Evolutionary conservation across 2,888 invertebrate species (phyloP), one percentile per base, ranked within the genome.

Genomic region (Drosophila cognata): DNA sequence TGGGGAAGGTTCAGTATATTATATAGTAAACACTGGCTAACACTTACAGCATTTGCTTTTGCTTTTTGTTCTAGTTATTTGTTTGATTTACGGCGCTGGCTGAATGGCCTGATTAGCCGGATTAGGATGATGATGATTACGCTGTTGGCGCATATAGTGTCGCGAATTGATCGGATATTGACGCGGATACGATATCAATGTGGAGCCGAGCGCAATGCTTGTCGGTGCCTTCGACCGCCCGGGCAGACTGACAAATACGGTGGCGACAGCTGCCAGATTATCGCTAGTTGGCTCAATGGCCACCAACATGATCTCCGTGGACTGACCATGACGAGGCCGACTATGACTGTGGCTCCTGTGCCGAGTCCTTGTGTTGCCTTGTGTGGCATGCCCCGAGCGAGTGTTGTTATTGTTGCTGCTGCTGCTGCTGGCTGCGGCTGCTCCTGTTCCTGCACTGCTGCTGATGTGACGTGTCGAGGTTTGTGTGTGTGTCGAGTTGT

Each of bases 201-300:
- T 96, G 66, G 97, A 97, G 58, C 96, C 97, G 69, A 97, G 94
- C 38, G 97, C 96, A 81, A 97, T 94, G 83, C 96, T 96, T 35
- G 96, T 96, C 1, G 97, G 96, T 53, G 97, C 97, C 79, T 95
- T 95, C 38, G 95, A 94, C 2, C 97, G 97, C 41, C 98, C 98
- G 0, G 99, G 98, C 83, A 98, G 94, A 92, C 97, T 96, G 72
- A 99, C 96, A 89, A 99, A 96, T 52, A 98, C 96, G 0, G 98
- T 97, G 66, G 97, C 97, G 59, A 99, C 97, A n/a, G 98, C 98
- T 18, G 98, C 98, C 50, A 97, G 94, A 41, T 96, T 97, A 94
- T 98, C 98, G 68, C 95, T 96, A 0, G 98, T 98, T 29, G 98
- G 98, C 93, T 99, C 99, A 61, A 98, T 96, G 50, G 98, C 98